These are phyloP conservation scores for Ibycter americanus DNA, from an alignment of 2,797 vertebrate genomes.

Conservation along the genomic window DNA sequence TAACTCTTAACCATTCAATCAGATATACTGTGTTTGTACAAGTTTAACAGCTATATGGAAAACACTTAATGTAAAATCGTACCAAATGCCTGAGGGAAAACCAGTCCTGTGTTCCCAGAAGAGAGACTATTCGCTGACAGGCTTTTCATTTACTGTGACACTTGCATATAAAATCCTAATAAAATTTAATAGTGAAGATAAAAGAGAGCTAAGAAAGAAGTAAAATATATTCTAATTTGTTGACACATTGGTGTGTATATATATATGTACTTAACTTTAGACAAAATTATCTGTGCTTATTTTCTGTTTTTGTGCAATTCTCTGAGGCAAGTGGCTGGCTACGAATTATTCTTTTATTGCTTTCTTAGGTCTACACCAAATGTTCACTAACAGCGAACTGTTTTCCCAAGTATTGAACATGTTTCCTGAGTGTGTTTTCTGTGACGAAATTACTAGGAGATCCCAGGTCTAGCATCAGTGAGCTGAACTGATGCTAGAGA, in stretches of 20 bases:
- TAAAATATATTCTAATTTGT: neutral
- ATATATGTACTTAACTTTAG: neutral
- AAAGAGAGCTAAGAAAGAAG: neutral
- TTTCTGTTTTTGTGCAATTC: neutral
- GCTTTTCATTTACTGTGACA: conserved; percentile 23
- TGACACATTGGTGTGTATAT: neutral
- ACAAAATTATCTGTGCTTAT: neutral
- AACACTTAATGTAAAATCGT: neutral
- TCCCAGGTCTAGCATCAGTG: neutral
- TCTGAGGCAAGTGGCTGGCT: neutral
- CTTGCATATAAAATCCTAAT: neutral
- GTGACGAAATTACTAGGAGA: neutral
- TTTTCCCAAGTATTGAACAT: neutral
- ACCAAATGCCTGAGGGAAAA: conserved; percentile 2
- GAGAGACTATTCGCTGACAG: neutral
- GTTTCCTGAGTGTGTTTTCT: neutral
- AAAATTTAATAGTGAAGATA: neutral
- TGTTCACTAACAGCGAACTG: neutral
- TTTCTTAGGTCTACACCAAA: neutral
- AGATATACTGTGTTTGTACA: neutral
- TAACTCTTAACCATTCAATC: neutral
- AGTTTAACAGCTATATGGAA: neutral
- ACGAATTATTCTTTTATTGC: neutral
- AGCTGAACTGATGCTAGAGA: neutral
- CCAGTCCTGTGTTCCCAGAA: neutral